phyloP scores from a whole-genome alignment of 2,113 vertebrate genomes.

The Gymnorhina tibicen region DNA sequence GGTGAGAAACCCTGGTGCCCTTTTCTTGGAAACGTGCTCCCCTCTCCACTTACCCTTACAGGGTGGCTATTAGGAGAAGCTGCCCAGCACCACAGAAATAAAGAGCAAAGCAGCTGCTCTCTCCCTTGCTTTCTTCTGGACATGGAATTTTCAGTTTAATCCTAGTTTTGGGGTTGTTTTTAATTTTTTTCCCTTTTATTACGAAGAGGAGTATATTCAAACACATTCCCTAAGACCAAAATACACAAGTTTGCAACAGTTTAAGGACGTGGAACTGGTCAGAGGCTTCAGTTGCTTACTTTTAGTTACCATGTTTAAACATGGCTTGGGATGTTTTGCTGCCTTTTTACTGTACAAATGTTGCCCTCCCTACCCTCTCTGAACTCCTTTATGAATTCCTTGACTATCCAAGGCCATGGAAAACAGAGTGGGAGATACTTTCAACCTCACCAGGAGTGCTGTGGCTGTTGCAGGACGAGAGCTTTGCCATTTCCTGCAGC shows the following conservation, averaged over 20 bases:
- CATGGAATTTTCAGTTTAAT: background rate
- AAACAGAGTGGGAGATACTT: background rate
- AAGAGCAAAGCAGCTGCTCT: background rate
- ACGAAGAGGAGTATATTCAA: background rate
- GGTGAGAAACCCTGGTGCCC: conserved; percentile 19
- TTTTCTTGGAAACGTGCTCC: conserved; percentile 19
- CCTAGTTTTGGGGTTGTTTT: fast-evolving
- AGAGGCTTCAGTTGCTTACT: fast-evolving
- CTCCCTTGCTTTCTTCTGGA: background rate
- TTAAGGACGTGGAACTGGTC: background rate
- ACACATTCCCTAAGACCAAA: background rate
- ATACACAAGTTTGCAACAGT: background rate
- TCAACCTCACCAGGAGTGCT: background rate
- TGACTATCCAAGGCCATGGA: background rate
- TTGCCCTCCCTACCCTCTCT: background rate
- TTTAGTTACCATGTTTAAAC: background rate
- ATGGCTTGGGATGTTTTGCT: background rate
- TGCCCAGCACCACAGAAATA: background rate
- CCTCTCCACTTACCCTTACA: background rate
- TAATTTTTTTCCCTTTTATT: background rate
- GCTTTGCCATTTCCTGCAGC: background rate
- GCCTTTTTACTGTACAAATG: background rate
- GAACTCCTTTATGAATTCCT: background rate
- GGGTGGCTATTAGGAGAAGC: background rate
- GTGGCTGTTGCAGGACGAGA: background rate